A percentile compares a stretch with the other conserved stretches of the same genome.
These are phyloP conservation scores for Tadarida brasiliensis DNA, from an alignment of 2,797 vertebrate genomes.

Conservation along the genomic window DNA sequence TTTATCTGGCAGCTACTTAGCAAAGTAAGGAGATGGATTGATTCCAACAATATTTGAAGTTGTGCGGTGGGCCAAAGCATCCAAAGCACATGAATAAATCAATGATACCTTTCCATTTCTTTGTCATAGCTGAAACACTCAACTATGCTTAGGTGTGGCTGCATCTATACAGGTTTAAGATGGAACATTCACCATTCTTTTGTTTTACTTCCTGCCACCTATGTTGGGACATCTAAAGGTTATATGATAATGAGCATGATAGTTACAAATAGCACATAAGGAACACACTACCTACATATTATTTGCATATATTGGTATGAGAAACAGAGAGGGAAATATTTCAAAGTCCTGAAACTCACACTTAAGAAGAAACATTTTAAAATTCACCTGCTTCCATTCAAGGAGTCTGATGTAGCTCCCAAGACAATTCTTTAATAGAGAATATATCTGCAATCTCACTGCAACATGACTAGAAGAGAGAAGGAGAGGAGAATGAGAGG, in stretches of 20 bases:
- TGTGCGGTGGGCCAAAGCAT: not conserved
- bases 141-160: not conserved
- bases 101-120: conserved; percentile 64
- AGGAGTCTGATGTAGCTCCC: not conserved
- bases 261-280: not conserved
- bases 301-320: not conserved
- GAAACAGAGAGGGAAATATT: conserved; percentile 50
- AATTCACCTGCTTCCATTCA: conserved; percentile 61
- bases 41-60: conserved; percentile 74
- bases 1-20: conserved; percentile 74
- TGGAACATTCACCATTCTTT: not conserved
- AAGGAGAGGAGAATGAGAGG: not conserved
- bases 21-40: conserved; percentile 73
- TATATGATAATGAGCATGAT: not conserved
- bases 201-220: conserved; percentile 1
- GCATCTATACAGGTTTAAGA: not conserved
- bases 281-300: not conserved
- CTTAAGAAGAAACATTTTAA: conserved; percentile 7
- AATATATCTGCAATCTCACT: not conserved
- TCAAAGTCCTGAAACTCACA: conserved; percentile 38
- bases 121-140: not conserved
- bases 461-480: not conserved
- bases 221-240: not conserved
- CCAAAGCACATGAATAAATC: conserved; percentile 71
- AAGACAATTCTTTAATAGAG: not conserved